These are phyloP conservation scores for Patagioenas fasciata DNA, from an alignment of 2,113 vertebrate species.

Conservation along the genomic window DNA sequence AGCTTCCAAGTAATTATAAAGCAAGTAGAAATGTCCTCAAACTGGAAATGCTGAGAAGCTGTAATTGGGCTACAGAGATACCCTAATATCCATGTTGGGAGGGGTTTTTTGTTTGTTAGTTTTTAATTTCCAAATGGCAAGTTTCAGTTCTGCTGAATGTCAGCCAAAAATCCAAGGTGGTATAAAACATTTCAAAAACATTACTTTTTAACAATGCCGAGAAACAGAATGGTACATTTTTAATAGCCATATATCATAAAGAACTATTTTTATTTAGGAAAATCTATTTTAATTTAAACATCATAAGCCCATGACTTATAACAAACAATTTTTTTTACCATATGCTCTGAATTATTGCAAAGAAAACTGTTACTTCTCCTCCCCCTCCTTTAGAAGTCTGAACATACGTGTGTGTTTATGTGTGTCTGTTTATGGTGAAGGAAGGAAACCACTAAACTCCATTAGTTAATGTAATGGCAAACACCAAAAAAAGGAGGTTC, in stretches of 20 bases:
- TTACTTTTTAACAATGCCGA: slow-evolving; percentile 73
- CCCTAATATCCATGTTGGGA: neutral
- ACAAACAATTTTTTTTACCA: slow-evolving; percentile 74
- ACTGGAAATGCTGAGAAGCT: neutral
- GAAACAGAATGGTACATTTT: slow-evolving; percentile 72
- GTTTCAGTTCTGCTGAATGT: neutral
- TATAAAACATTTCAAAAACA: slow-evolving; percentile 68
- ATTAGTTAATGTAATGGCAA: slow-evolving; percentile 45
- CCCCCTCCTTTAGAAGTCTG: slow-evolving; percentile 44
- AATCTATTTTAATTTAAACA: slow-evolving; percentile 83
- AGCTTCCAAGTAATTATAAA: neutral
- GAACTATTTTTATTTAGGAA: slow-evolving; percentile 82
- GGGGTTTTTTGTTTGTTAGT: neutral
- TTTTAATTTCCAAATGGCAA: neutral
- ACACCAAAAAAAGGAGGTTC: neutral
- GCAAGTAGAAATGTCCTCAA: neutral
- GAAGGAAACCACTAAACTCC: slow-evolving; percentile 32
- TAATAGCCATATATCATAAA: slow-evolving; percentile 73
- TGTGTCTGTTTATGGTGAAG: neutral
- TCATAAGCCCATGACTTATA: slow-evolving; percentile 80
- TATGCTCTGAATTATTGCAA: slow-evolving; percentile 76
- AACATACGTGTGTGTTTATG: neutral
- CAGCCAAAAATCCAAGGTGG: slow-evolving; percentile 65
- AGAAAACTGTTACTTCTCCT: slow-evolving; percentile 63
- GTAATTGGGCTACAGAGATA: neutral